phyloP scores from a whole-genome alignment of 2,888 invertebrate species.

The Tiphia femorata region DNA sequence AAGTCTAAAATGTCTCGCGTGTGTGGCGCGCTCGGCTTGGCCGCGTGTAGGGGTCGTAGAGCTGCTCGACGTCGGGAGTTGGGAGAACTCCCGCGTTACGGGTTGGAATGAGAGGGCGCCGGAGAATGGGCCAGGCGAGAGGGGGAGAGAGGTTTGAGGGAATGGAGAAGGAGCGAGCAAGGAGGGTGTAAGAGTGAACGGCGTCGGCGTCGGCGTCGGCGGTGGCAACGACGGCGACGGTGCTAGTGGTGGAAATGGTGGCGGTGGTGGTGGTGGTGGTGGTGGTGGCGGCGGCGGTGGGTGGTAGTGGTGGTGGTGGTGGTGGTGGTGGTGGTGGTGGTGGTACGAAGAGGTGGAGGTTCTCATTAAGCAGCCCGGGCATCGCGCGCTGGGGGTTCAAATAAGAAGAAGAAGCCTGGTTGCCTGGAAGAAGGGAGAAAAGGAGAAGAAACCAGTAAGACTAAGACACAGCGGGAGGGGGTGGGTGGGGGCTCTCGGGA shows the following conservation, averaged over 20 bases:
- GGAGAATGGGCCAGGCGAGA: constrained; percentile 19
- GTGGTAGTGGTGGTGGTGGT: constrained; percentile 26
- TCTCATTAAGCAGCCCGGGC: constrained; percentile 69
- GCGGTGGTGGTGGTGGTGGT: constrained; percentile 12
- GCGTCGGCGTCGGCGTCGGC: constrained; percentile 3
- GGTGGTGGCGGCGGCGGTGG: constrained; percentile 24
- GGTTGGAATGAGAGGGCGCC: constrained; percentile 37
- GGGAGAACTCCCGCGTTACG: constrained; percentile 46
- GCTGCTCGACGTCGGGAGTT: constrained; percentile 44
- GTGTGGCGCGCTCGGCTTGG: constrained; percentile 57
- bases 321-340: constrained; percentile 40
- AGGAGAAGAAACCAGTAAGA: constrained; percentile 56
- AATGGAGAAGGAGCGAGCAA: constrained; percentile 25
- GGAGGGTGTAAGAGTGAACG: constrained; percentile 32
- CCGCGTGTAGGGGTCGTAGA: constrained; percentile 49
- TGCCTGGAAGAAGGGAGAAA: constrained; percentile 57
- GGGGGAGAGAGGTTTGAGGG: constrained; percentile 16
- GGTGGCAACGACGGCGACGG: too few species aligned
- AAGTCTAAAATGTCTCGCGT: constrained; percentile 67
- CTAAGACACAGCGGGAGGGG: constrained; percentile 52
- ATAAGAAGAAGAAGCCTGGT: constrained; percentile 61
- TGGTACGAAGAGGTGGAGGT: constrained; percentile 60
- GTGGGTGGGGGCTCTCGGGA: constrained; percentile 20
- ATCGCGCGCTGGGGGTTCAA: constrained; percentile 59
- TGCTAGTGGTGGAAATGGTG: constrained; percentile 18